Conservation (phyloP, 92 coral and sea anemone species). For the Actinostola sp. region DNA sequence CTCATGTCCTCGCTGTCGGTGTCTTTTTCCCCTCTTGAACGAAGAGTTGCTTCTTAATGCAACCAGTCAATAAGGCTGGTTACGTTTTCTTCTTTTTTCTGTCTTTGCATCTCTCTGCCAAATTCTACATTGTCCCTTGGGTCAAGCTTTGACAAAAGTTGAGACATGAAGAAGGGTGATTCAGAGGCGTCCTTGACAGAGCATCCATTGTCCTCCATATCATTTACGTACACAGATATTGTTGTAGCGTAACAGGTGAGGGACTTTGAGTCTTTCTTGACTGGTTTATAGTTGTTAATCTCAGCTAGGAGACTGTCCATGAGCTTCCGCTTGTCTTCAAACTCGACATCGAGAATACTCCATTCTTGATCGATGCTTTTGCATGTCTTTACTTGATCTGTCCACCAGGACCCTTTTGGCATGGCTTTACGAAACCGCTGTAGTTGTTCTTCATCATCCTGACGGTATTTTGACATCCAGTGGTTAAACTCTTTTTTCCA, state of each 20-base stretch:
- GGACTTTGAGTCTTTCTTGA: conserved; percentile 31
- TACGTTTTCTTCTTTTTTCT: conserved; percentile 58
- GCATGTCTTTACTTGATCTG: no score
- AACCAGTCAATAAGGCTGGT: conserved; percentile 65
- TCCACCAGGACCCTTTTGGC: no score
- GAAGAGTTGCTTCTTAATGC: conserved; percentile 61
- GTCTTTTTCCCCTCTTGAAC: conserved; percentile 57
- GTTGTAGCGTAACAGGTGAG: conserved; percentile 32
- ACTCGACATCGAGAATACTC: no score
- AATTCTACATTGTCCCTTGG: conserved; percentile 56
- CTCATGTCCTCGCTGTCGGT: background rate
- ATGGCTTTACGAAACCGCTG: no score
- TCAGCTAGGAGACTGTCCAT: no score
- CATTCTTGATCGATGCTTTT: no score
- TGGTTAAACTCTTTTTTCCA: no score
- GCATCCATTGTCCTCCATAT: conserved; percentile 81
- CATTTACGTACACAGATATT: conserved; percentile 37
- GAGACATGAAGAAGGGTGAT: conserved; percentile 74
- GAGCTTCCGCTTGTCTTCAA: no score
- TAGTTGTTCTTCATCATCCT: no score
- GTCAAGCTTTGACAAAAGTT: conserved; percentile 61
- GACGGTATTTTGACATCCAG: no score
- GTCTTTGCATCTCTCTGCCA: conserved; percentile 63
- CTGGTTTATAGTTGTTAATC: no score
- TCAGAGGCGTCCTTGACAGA: conserved; percentile 51